Evolutionary conservation across 2,888 invertebrate genomes (phyloP).

Genomic region (Apeira syringaria): DNA sequence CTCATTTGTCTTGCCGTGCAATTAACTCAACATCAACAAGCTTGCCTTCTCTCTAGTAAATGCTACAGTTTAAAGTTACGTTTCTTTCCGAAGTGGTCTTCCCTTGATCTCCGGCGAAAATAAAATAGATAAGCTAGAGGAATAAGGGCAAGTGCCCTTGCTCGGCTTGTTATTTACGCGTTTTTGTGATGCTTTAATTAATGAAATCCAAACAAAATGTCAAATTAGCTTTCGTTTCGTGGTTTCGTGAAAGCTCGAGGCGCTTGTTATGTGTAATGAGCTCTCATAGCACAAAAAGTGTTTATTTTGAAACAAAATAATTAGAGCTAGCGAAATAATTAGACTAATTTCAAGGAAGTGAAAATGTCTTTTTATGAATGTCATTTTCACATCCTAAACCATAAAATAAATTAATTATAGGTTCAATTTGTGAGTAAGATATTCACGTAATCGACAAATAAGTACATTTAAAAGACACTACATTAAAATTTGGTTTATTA

Average conservation of each 20-base stretch:
- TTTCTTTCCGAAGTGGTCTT: slow-evolving; percentile 7
- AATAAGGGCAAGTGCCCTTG: slow-evolving; percentile 14
- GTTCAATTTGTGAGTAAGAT: no score
- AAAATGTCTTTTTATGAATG: no score
- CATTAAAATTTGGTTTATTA: no score
- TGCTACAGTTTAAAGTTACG: slow-evolving; percentile 8
- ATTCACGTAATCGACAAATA: no score
- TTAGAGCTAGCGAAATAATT: slow-evolving; percentile 12
- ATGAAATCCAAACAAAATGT: slow-evolving; percentile 22
- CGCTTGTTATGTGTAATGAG: slow-evolving; percentile 3
- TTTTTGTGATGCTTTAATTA: slow-evolving; percentile 20
- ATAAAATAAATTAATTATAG: no score
- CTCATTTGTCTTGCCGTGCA: background rate
- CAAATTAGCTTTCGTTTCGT: slow-evolving; percentile 7
- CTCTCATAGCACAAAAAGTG: slow-evolving; percentile 1
- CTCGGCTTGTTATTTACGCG: slow-evolving; percentile 14
- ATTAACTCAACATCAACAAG: background rate
- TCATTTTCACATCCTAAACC: no score
- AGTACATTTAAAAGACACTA: no score
- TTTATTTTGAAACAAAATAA: slow-evolving; percentile 9
- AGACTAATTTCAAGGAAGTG: no score
- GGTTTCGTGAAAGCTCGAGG: slow-evolving; percentile 9
- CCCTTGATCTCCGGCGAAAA: slow-evolving; percentile 8
- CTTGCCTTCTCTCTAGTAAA: background rate
- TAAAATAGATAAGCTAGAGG: slow-evolving; percentile 14